These are phyloP conservation scores for Tachypleus tridentatus DNA, from an alignment of 1,140 invertebrate species.

Conservation along the genomic window DNA sequence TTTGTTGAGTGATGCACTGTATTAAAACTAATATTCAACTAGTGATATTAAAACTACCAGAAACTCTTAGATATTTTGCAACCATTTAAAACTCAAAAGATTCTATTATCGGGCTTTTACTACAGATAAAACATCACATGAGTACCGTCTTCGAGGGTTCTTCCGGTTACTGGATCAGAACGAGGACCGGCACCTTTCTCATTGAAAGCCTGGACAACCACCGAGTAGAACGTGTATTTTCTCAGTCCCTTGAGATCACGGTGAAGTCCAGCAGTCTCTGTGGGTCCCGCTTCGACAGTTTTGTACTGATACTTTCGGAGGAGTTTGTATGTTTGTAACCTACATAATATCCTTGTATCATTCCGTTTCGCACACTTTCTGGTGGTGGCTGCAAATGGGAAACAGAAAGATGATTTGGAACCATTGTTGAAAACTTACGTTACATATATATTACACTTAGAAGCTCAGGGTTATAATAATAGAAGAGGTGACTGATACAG, in stretches of 20 bases:
- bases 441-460: no score
- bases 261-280: slow-evolving; percentile 2
- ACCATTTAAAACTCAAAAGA: no score
- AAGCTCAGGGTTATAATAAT: no score
- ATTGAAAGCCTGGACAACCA: slow-evolving; percentile 37
- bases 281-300: slow-evolving; percentile 16
- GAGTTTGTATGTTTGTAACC: slow-evolving; percentile 31
- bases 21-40: no score
- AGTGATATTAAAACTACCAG: no score
- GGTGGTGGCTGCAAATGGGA: background rate
- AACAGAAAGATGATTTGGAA: no score
- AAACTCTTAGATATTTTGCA: no score
- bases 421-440: no score
- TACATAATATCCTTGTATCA: slow-evolving; percentile 35
- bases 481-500: no score
- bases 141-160: slow-evolving; percentile 27
- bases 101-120: no score
- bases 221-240: slow-evolving; percentile 33
- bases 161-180: slow-evolving; percentile 30
- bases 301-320: slow-evolving; percentile 29
- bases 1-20: no score
- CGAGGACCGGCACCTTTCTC: slow-evolving; percentile 33
- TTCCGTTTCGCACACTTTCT: slow-evolving; percentile 40
- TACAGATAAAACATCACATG: no score
- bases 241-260: slow-evolving; percentile 21